Base-by-base conservation (phyloP, 2,113 vertebrate genomes). In the Reinhardtius hippoglossoides region DNA sequence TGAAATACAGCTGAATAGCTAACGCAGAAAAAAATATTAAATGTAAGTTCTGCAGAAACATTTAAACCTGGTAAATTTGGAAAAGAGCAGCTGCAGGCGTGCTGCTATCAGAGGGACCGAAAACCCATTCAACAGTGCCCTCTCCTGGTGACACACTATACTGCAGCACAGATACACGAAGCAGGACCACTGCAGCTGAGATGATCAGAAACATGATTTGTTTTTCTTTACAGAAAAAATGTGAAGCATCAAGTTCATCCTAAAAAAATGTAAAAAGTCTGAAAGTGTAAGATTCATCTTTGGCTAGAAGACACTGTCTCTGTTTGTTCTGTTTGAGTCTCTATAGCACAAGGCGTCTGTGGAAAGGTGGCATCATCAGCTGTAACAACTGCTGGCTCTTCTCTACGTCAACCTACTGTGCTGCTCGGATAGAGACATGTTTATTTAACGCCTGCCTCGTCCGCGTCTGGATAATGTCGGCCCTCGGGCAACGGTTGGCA, bases 91-190 rank as follows among this genome's bases (percentile, higher is more conserved):
- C 48, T 71, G 52, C 50, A 12, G 21, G 5, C 55, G 61, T 37
- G 57, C 52, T 61, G 71, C 9, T 15, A 18, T 7, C 57, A 59
- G 24, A 23, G 15, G 55, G 1, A 46, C 24, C 71, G 44, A 92
- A 93, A 91, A 88, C 86, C 87, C 67, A 91, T 92, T 76, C 92
- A 94, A 95, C 69, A 89, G 82, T 94, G 94, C 93, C 94, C 94
- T 92, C 96, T 88, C 14, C 86, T 60, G 93, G 74, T 86, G 24
- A 9, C 64, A 50, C 15, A 1, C 55, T 0, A 46, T 52, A 94
- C 84, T 81, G 80, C 86, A 91, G 10, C 0, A 50, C 46, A 44
- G 31, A 31, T 2, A n/a, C 23, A 8, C 4, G 13, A 37, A 40
- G 18, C 26, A 15, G 2, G 31, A 48, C 7, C 2, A 23, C 35